A percentile compares a stretch with the other conserved stretches of the same genome.
phyloP scores from a whole-genome alignment of 2,797 vertebrate species.

The Salmo trutta region DNA sequence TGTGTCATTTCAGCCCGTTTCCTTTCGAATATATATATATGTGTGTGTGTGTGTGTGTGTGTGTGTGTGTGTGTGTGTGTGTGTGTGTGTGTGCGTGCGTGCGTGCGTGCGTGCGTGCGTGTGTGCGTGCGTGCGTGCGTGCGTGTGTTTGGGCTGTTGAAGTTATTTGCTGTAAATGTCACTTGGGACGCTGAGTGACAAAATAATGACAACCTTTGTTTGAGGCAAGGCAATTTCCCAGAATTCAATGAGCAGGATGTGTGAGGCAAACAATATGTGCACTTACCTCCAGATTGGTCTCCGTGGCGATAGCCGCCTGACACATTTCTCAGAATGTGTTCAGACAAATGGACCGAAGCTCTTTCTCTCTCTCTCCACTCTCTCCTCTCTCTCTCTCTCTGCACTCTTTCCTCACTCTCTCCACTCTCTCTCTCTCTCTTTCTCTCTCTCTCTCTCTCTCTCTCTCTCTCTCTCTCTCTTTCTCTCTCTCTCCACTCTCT shows the following conservation, averaged over 20 bases:
- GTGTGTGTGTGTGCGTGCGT: too few relatives aligned
- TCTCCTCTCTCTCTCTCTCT: too few relatives aligned
- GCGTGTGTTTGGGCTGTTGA: constrained; percentile 24
- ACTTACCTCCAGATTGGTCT: constrained; percentile 70
- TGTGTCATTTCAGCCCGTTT: constrained; percentile 28
- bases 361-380: constrained; percentile 4
- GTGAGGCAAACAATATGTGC: constrained; percentile 71
- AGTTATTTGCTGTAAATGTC: constrained; percentile 80
- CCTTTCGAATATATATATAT: neutral
- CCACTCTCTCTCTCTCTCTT: too few relatives aligned
- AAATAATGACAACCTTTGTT: constrained; percentile 79
- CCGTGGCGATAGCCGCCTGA: constrained; percentile 69
- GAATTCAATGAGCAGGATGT: constrained; percentile 76
- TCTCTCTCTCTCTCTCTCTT: too few relatives aligned
- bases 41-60: too few relatives aligned
- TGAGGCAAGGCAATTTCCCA: constrained; percentile 73
- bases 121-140: too few relatives aligned
- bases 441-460: too few relatives aligned
- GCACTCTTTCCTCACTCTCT: too few relatives aligned
- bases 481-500: too few relatives aligned
- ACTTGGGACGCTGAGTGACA: constrained; percentile 75
- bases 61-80: too few relatives aligned
- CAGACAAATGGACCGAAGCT: constrained; percentile 67
- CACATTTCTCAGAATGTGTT: constrained; percentile 64
- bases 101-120: too few relatives aligned